Base-by-base conservation (phyloP, 2,888 invertebrate genomes). In the Hermodice carunculata region DNA sequence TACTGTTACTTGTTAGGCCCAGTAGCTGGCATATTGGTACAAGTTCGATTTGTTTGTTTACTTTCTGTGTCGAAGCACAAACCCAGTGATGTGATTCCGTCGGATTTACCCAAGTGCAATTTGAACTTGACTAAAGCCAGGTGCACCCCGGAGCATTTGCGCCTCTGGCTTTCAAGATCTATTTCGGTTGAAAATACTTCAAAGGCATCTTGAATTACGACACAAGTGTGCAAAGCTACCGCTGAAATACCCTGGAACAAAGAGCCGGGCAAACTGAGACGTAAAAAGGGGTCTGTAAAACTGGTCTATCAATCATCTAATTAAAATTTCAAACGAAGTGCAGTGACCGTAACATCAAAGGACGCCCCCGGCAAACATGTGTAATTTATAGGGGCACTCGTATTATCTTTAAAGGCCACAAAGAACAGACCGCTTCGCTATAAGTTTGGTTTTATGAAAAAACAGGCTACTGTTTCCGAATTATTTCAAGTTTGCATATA, bases 351-450 rank as follows among this genome's bases (percentile, higher is more conserved):
- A 70, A 77, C 76, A 69, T 76, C 76, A 76, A 78, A 78, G 75
- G 69, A 51, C 65, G 67, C 66, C 72, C 69, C 65, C 67, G 73
- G 74, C 75, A 76, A 71, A 74, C 67, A 67, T 73, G 72, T 77
- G 76, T 72, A 77, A 77, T 76, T 76, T 75, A 75, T 74, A 76
- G 69, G 72, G 74, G 72, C 69, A 73, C 64, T 61, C 60, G 71
- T 73, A 77, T 76, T 74, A 73, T 73, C 75, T 73, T 67, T 26
- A 19, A 49, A 6, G 24, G 49, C 24, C 24, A 14, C 22, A 49
- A n/a, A 26, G 26, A 19, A 24, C 49, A 26, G 24, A n/a, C n/a
- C n/a, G n/a, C n/a, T n/a, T n/a, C n/a, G n/a, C n/a, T n/a, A n/a
- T n/a, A n/a, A n/a, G n/a, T n/a, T n/a, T n/a, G n/a, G n/a, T n/a